phyloP scores from a whole-genome alignment of 2,888 invertebrate species.

The Drosophila sordidapex region DNA sequence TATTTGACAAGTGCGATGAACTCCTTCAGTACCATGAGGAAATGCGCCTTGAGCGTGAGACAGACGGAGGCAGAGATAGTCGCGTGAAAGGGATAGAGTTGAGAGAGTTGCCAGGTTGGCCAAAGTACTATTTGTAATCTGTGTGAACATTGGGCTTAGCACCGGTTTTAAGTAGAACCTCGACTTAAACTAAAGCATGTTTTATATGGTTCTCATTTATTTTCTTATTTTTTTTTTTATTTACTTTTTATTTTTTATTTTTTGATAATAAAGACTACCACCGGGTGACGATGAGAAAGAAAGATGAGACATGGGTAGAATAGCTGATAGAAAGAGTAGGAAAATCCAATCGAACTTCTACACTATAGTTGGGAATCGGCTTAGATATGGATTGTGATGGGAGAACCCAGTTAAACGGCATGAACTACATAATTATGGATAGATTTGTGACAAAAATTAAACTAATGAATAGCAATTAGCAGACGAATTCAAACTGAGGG shows the following conservation, averaged over 20 bases:
- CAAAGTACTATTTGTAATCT: constrained; percentile 54
- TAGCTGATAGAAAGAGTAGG: not conserved
- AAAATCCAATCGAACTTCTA: not conserved
- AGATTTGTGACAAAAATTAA: constrained; percentile 64
- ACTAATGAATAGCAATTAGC: constrained; percentile 55
- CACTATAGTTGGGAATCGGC: not conserved
- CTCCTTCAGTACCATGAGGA: constrained; percentile 2
- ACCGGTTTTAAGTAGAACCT: constrained; percentile 73
- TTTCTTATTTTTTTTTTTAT: constrained; percentile 5
- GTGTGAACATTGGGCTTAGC: constrained; percentile 77
- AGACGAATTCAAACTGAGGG: constrained; percentile 20
- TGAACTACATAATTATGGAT: constrained; percentile 49
- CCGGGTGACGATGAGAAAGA: constrained; percentile 34
- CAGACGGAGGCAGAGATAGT: constrained; percentile 24
- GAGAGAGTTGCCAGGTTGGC: constrained; percentile 37
- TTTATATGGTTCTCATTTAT: constrained; percentile 27
- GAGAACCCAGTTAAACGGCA: constrained; percentile 57
- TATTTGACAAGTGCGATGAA: not conserved
- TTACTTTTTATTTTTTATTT: not conserved
- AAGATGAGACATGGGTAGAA: not conserved
- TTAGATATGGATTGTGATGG: not conserved
- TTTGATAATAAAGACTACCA: constrained; percentile 60
- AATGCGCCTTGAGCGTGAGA: constrained; percentile 5
- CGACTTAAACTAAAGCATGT: constrained; percentile 61
- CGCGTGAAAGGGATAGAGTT: not conserved